Conservation (phyloP, 1,140 invertebrate genomes). For the Harlomillsia oculata region DNA sequence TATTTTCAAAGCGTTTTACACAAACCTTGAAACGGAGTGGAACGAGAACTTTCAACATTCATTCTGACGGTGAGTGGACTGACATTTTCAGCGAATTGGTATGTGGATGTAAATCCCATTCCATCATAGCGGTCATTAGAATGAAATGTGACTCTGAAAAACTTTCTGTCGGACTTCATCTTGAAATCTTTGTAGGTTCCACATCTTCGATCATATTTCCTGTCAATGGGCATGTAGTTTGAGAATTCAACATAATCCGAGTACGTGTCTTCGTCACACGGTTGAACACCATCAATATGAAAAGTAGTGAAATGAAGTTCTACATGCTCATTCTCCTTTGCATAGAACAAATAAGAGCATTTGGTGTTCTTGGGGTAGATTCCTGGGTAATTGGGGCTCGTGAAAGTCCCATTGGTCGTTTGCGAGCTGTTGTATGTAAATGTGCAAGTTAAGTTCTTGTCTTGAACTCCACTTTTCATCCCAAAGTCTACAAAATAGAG, state of each 20-base stretch:
- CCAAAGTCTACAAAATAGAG: constrained; percentile 49
- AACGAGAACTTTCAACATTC: too few species aligned
- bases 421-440: constrained; percentile 72
- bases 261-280: constrained; percentile 52
- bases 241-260: constrained; percentile 51
- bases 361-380: constrained; percentile 82
- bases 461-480: constrained; percentile 62
- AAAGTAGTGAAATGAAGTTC: constrained; percentile 80
- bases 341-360: constrained; percentile 90
- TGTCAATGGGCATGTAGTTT: constrained; percentile 44
- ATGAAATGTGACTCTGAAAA: constrained; percentile 51
- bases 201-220: constrained; percentile 47
- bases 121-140: constrained; percentile 52
- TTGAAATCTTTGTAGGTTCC: constrained; percentile 38
- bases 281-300: constrained; percentile 79
- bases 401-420: constrained; percentile 68
- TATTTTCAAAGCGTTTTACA: too few species aligned
- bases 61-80: constrained; percentile 28
- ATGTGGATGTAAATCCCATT: constrained; percentile 45
- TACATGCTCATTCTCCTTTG: constrained; percentile 65
- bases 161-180: constrained; percentile 48
- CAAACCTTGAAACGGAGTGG: too few species aligned
- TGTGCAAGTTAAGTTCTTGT: constrained; percentile 59
- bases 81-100: constrained; percentile 41
- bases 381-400: constrained; percentile 77